Base-by-base conservation (phyloP, 2,113 vertebrate genomes). In the Python bivittatus region DNA sequence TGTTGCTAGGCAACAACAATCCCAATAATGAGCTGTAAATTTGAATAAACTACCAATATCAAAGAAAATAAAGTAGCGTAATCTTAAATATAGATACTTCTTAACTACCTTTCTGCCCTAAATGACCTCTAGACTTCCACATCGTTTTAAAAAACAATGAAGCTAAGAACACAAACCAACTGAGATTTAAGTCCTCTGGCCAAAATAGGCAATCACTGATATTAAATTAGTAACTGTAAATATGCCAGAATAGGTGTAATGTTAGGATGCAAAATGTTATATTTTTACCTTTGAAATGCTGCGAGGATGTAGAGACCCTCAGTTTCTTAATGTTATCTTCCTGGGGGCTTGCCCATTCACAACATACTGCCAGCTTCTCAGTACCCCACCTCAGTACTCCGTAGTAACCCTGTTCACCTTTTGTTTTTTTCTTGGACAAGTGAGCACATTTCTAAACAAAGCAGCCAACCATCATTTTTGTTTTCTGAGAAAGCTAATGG, bases 1-100 rank as follows among this genome's bases (percentile, higher is more conserved):
- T 38, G 58, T 91, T 86, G 90, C 84, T 91, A 91, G 44, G 58
- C 84, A 86, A 86, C n/a, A 83, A 22, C 57, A 85, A 27, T 60
- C 85, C 48, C 58, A 79, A 5, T 68, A 56, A 42, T 42, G 13
- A 91, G 23, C 60, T 42, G 52, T 33, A 72, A 33, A 91, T 56
- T 88, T 88, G 91, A 87, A 79, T 79, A 79, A 79, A 33, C 72
- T 54, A 72, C 60, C 10, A 42, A 72, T 86, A 72, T 56, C 48
- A 91, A 54, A 72, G 2, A 57, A 42, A 72, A 88, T 56, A 72
- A 72, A 72, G 12, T 42, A 91, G 33, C n/a, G 56, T 8, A 68
- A 54, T 57, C 52, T 33, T 87, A 86, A 64, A 68, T 44, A 15
- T 61, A 44, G 23, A 58, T 52, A 89, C 64, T 89, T 89, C 57